phyloP scores from a whole-genome alignment of 2,113 vertebrate species.

The Taurulus bubalis region DNA sequence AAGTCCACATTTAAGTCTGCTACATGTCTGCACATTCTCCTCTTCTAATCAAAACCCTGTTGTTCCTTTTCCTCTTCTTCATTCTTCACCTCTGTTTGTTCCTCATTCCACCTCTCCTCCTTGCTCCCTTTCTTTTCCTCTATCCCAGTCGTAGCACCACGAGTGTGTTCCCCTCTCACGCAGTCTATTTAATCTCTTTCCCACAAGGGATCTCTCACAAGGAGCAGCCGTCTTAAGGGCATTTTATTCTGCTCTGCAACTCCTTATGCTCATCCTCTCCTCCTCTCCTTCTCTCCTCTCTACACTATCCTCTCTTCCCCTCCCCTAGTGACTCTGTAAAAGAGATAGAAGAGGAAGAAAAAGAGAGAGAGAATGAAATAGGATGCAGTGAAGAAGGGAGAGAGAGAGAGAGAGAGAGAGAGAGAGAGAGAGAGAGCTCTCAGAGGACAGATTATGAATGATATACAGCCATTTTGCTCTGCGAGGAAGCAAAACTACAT shows the following conservation, averaged over 20 bases:
- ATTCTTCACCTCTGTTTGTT: conserved; percentile 24
- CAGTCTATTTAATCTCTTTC: conserved; percentile 81
- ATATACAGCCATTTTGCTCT: conserved; percentile 77
- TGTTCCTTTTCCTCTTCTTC: background rate
- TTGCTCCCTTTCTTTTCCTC: conserved; percentile 43
- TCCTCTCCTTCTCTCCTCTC: conserved; percentile 4
- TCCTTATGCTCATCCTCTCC: conserved; percentile 37
- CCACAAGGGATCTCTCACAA: conserved; percentile 77
- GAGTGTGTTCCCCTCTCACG: conserved; percentile 69
- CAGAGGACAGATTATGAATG: conserved; percentile 78
- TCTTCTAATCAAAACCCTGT: conserved; percentile 16
- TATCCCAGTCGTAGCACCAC: conserved; percentile 52
- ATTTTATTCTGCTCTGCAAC: conserved; percentile 68
- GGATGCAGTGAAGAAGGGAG: conserved; percentile 55
- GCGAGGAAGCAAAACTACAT: conserved; percentile 57
- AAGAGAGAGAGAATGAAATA: conserved; percentile 53
- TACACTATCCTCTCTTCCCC: background rate
- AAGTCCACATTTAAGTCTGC: conserved; percentile 33
- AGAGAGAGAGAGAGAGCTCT: conserved; percentile 49
- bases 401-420: conserved; percentile 21
- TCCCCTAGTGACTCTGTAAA: conserved; percentile 53
- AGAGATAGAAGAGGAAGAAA: conserved; percentile 56
- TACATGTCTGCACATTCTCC: conserved; percentile 15
- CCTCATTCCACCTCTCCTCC: conserved; percentile 39
- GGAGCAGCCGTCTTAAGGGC: conserved; percentile 74